Conservation (phyloP, 2,888 invertebrate species). For the Hylaea fasciaria region DNA sequence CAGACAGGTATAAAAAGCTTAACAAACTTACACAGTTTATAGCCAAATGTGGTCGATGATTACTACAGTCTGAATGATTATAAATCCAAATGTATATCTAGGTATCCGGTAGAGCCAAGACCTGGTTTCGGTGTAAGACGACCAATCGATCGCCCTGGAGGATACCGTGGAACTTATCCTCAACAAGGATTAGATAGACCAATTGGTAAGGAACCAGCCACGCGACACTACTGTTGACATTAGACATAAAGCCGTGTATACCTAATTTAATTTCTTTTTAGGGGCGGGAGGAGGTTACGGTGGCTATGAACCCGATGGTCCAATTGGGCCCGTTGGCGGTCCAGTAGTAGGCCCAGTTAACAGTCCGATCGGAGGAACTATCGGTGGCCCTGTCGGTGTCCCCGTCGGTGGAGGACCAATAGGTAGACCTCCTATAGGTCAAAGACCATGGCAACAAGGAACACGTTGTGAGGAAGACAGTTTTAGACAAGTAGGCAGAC, state of each 20-base stretch:
- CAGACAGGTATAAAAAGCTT: constrained; percentile 65
- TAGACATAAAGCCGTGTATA: neutral
- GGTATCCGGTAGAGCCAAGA: constrained; percentile 75
- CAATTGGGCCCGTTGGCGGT: constrained; percentile 62
- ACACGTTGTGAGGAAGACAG: constrained; percentile 93
- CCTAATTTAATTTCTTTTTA: constrained; percentile 18
- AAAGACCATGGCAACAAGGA: constrained; percentile 77
- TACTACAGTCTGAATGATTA: constrained; percentile 40
- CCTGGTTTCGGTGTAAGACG: constrained; percentile 71
- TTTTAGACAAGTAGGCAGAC: constrained; percentile 93
- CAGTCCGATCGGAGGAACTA: constrained; percentile 54
- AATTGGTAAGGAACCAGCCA: constrained; percentile 55
- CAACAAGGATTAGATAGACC: constrained; percentile 74
- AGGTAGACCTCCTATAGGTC: constrained; percentile 66
- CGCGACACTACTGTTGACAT: neutral
- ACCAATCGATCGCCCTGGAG: constrained; percentile 75
- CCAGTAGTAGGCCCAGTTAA: constrained; percentile 56
- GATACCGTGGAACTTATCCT: constrained; percentile 82
- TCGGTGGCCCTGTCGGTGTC: constrained; percentile 53
- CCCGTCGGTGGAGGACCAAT: constrained; percentile 62
- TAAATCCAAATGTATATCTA: constrained; percentile 35
- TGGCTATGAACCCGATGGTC: constrained; percentile 75
- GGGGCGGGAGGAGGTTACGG: constrained; percentile 56
- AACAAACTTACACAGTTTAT: neutral
- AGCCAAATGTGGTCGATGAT: neutral